Base-by-base conservation (phyloP, 2,113 vertebrate genomes). In the Ceratotherium simum region DNA sequence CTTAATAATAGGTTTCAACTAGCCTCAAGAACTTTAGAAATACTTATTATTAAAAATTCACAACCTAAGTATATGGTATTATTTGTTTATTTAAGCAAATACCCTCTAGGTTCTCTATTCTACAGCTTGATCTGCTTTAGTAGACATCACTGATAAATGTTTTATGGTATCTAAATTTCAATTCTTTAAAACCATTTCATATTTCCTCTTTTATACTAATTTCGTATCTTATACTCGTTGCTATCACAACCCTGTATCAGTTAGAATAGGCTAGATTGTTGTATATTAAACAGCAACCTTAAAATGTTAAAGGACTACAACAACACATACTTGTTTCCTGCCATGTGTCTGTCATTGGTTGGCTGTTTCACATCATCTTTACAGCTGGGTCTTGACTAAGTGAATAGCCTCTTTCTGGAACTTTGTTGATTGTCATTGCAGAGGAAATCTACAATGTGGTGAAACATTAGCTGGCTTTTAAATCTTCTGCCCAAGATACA, bases 1-100 rank as follows among this genome's bases (percentile, higher is more conserved):
- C 36, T 58, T 90, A 62, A 73, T 73, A 95, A 54, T 12, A 42
- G 8, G 12, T 85, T 96, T 92, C 36, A 58, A 39, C 31, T 48
- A 92, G 78, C 60, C 23, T 69, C 76, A 88, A 21, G 27, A 56
- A 90, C 25, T 87, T 90, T 83, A 93, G 48, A 93, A 87, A 75
- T 89, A 88, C 1, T 56, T 89, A 72, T 76, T 70, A 82, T 73
- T 91, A 80, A 97, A 83, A 79, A 88, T 91, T 87, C 33, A 91
- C 8, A 90, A 33, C 3, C 11, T 27, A 82, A 70, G 46, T 90
- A 58, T 73, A 81, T 62, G 56, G 1, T 16, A 62, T 90, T 94
- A 33, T 72, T 89, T 96, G 29, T 79, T 82, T 90, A 73, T 67
- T 92, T 87, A 72, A 60, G 51, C 16, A 89, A 23, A 83, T 54